Conservation (phyloP, 2,797 vertebrate species). For the Scleropages formosus region DNA sequence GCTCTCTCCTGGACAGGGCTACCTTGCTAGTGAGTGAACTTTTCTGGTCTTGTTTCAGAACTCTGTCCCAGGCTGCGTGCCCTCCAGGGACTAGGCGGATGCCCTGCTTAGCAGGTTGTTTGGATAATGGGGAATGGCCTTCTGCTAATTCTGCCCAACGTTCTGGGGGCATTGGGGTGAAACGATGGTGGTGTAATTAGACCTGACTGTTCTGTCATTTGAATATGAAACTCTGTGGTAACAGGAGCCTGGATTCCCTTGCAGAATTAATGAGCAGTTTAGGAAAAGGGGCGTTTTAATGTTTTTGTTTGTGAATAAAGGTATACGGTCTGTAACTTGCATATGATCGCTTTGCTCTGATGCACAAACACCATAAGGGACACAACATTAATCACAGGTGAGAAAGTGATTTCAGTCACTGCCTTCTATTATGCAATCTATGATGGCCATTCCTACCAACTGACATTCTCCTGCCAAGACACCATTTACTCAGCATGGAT, state of each 20-base stretch:
- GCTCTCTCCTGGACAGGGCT: neutral
- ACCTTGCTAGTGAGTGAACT: neutral
- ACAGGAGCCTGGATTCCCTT: neutral
- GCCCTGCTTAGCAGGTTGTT: neutral
- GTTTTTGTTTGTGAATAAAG: neutral
- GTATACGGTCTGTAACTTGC: no score
- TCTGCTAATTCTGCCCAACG: neutral
- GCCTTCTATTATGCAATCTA: slow-evolving; percentile 46
- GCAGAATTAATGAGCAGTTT: neutral
- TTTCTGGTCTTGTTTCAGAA: slow-evolving; percentile 5
- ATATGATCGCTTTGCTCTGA: neutral
- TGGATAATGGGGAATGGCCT: slow-evolving; percentile 8
- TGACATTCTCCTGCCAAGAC: slow-evolving; percentile 37
- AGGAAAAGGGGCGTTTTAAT: neutral
- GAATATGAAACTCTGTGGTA: neutral
- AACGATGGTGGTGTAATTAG: slow-evolving; percentile 10
- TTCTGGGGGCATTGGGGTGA: neutral
- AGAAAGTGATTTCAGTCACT: slow-evolving; percentile 35
- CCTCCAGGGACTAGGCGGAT: slow-evolving; percentile 14
- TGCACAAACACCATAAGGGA: slow-evolving; percentile 30
- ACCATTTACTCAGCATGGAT: slow-evolving; percentile 5
- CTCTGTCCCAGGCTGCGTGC: neutral
- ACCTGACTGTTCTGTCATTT: slow-evolving; percentile 23
- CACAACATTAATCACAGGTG: slow-evolving; percentile 41
- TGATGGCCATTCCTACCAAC: slow-evolving; percentile 21